phyloP scores from a whole-genome alignment of 2,113 vertebrate genomes.

The Lagopus leucura region DNA sequence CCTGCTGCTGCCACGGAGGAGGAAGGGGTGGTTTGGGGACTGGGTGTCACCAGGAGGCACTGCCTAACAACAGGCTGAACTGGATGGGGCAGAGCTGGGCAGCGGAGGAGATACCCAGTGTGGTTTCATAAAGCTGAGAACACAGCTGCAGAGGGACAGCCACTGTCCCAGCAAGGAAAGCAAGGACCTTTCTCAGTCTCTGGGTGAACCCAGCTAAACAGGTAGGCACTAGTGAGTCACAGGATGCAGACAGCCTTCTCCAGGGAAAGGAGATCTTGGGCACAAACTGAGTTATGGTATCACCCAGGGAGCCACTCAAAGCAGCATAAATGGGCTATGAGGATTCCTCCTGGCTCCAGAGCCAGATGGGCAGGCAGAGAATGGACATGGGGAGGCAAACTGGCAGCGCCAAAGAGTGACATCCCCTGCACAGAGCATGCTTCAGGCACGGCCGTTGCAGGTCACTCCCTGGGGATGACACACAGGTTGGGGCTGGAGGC shows the following conservation, averaged over 20 bases:
- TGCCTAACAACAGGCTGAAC: neutral
- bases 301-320: neutral
- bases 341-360: neutral
- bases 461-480: neutral
- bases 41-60: neutral
- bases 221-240: fast-evolving
- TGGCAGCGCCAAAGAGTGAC: fast-evolving
- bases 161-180: neutral
- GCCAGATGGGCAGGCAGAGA: fast-evolving
- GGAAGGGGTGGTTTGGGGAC: neutral
- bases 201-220: neutral
- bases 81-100: neutral
- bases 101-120: neutral
- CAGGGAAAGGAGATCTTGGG: neutral
- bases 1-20: neutral
- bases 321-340: neutral
- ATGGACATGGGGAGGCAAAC: neutral
- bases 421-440: fast-evolving
- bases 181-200: neutral
- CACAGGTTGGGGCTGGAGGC: neutral
- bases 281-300: no score
- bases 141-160: neutral
- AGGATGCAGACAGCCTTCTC: fast-evolving
- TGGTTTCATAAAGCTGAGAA: neutral
- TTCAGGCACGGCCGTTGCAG: neutral